Conservation (phyloP, 2,888 invertebrate species). For the Ophion ventricosus region DNA sequence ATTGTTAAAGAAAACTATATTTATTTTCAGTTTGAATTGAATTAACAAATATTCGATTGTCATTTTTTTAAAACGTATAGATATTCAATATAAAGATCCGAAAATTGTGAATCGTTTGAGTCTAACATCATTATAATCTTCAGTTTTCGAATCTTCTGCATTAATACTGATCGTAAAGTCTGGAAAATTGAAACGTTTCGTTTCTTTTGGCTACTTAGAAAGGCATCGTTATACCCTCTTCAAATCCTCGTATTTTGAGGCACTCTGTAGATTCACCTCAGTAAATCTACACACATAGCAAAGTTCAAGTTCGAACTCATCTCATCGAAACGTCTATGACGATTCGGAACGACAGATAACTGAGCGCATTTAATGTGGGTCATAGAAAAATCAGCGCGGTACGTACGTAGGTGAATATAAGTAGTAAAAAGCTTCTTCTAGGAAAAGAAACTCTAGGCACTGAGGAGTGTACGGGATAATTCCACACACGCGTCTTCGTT, state of each 20-base stretch:
- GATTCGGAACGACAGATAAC: not conserved
- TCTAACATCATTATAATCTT: not conserved
- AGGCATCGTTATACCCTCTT: not conserved
- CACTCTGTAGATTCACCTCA: not conserved
- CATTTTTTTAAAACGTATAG: not conserved
- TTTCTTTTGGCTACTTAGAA: not conserved
- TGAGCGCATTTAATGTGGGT: not conserved
- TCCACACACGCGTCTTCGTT: not conserved
- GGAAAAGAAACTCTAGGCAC: not conserved
- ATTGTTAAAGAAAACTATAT: too few relatives aligned
- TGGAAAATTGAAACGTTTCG: not conserved
- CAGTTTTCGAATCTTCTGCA: not conserved
- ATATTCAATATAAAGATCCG: not conserved
- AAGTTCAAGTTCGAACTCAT: not conserved
- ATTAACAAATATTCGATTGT: too few relatives aligned
- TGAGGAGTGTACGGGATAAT: not conserved
- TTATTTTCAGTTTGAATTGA: too few relatives aligned
- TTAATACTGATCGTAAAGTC: not conserved
- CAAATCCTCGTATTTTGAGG: not conserved
- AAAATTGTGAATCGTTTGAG: not conserved
- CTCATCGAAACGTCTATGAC: not conserved
- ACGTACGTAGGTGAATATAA: not conserved
- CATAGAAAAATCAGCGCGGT: not conserved
- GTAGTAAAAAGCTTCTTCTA: conserved; percentile 11
- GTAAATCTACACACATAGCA: not conserved